These are phyloP conservation scores for Nomada fucata DNA, from an alignment of 2,888 invertebrate species.

Conservation along the genomic window DNA sequence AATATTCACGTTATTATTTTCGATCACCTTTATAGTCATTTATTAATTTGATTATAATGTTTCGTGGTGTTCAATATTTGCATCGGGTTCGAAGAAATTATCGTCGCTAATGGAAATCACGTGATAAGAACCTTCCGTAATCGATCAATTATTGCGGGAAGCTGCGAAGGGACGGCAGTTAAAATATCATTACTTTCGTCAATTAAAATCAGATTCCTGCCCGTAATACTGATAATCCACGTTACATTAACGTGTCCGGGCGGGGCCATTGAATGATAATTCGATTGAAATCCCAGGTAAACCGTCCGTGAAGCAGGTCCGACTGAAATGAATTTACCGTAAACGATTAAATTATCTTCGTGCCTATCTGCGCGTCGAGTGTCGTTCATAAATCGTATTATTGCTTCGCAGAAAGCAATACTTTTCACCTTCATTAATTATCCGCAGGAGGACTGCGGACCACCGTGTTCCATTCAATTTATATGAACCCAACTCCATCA, in stretches of 20 bases:
- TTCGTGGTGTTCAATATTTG: too few relatives aligned
- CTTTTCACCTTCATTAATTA: conserved; percentile 20
- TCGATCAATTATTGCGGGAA: background rate
- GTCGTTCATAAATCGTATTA: conserved; percentile 10
- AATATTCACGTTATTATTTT: too few relatives aligned
- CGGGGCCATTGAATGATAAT: conserved; percentile 13
- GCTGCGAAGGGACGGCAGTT: background rate
- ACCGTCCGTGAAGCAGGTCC: conserved; percentile 12
- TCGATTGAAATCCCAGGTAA: conserved; percentile 24
- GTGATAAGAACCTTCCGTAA: too few relatives aligned
- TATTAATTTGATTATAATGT: too few relatives aligned
- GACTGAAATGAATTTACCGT: conserved; percentile 33
- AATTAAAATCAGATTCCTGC: conserved; percentile 2
- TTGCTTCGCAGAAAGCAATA: background rate
- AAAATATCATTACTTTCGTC: background rate
- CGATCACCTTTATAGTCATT: too few relatives aligned
- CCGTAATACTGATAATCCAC: background rate
- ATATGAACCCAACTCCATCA: background rate
- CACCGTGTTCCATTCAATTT: background rate
- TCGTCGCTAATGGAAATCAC: too few relatives aligned
- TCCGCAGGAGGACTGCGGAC: background rate
- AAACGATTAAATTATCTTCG: conserved; percentile 23
- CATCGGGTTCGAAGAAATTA: too few relatives aligned
- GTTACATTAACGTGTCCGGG: conserved; percentile 16
- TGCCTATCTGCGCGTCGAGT: background rate